Base-by-base conservation (phyloP, 2,888 invertebrate genomes). In the Macrosoma leucophasiata region DNA sequence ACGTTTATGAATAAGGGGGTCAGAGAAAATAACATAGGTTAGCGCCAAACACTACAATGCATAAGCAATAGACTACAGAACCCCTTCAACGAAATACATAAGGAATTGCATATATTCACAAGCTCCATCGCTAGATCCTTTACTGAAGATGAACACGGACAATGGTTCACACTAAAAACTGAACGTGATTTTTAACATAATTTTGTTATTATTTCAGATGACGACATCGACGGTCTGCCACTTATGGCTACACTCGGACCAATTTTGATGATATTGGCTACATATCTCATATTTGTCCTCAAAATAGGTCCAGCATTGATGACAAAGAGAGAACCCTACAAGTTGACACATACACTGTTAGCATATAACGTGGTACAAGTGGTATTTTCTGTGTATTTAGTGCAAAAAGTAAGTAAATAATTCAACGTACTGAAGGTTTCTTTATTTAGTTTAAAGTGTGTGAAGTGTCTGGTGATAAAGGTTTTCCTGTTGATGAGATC, bases 351-450 rank as follows among this genome's bases (percentile, higher is more conserved):
- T 39, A 71, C 92, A 0, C 86, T 97, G 41, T 78, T 96, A 31
- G 62, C 89, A 1, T 97, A 97, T 68, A 97, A 97, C 65, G 92
- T 91, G 13, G 86, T 91, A 36, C 97, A 97, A 89, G 96, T 97
- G n/a, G 66, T 90, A 20, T 87, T 94, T 58, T 96, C 95, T 42
- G 76, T 88, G 3, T 92, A 91, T 60, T 91, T 95, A 88, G 90
- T 95, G 38, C 89, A 90, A 59, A 93, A 92, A 89, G 96, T 94
- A 73, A 86, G 86, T 65, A 26, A n/a, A 22, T 22, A 13, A 27
- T 3, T n/a, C n/a, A n/a, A n/a, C n/a, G n/a, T n/a, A n/a, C n/a
- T n/a, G n/a, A n/a, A n/a, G n/a, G n/a, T n/a, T n/a, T n/a, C n/a
- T n/a, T n/a, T n/a, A n/a, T n/a, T n/a, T n/a, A n/a, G n/a, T n/a